These are phyloP conservation scores for Drosophila longiperda DNA, from an alignment of 2,888 invertebrate species.

Conservation along the genomic window DNA sequence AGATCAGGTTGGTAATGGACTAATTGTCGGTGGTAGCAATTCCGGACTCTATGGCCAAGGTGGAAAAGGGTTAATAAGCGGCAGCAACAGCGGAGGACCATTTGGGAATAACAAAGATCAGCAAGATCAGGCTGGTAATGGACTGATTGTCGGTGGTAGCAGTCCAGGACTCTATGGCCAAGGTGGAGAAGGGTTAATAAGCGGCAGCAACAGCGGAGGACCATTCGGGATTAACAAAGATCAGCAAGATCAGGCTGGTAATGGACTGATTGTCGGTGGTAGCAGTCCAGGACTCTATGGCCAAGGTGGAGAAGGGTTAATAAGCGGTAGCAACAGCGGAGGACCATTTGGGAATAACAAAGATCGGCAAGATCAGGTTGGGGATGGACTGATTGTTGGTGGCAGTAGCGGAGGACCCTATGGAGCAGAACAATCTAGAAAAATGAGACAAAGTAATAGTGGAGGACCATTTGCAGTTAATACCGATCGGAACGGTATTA, in stretches of 20 bases:
- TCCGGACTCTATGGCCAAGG: background rate
- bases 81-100: background rate
- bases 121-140: background rate
- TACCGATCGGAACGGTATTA: background rate
- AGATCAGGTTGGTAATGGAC: background rate
- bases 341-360: conserved; percentile 4
- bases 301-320: background rate
- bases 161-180: background rate
- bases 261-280: no score
- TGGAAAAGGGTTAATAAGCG: background rate
- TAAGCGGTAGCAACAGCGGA: conserved; percentile 11
- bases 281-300: conserved; percentile 1
- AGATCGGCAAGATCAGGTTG: background rate
- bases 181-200: no score
- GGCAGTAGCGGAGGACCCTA: background rate
- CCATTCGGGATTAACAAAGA: background rate
- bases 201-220: conserved; percentile 5
- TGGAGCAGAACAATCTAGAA: background rate
- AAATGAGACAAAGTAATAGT: background rate
- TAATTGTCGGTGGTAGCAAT: background rate
- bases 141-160: background rate
- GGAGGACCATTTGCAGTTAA: conserved; percentile 13
- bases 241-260: no score
- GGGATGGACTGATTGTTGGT: background rate
- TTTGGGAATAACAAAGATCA: background rate